Conservation (phyloP, 2,113 vertebrate genomes). For the Lophotis ruficrista region DNA sequence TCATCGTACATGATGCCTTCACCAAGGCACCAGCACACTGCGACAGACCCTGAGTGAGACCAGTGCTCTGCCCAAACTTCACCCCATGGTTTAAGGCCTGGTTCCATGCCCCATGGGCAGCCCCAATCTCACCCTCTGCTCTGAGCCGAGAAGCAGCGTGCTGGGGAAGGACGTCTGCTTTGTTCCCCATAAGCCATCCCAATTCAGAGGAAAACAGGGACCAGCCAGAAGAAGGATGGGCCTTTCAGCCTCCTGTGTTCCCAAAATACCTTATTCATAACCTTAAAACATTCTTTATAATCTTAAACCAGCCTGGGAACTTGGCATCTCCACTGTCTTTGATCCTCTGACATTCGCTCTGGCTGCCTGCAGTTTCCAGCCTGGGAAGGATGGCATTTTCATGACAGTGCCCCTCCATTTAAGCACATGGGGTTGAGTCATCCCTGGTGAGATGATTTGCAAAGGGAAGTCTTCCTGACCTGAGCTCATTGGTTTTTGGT, state of each 20-base stretch:
- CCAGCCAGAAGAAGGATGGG: not conserved
- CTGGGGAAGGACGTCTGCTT: not conserved
- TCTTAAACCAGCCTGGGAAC: not conserved
- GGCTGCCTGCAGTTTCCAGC: not conserved
- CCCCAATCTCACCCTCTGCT: not conserved
- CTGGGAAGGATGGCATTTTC: not conserved
- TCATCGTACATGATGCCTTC: accelerated
- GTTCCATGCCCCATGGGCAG: not conserved
- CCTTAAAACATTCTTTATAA: not conserved
- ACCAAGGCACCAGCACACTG: not conserved
- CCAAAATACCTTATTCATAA: not conserved
- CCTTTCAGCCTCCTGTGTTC: not conserved
- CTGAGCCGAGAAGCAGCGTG: not conserved
- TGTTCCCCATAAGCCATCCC: not conserved
- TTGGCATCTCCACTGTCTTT: not conserved
- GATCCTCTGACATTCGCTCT: not conserved
- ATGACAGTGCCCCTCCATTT: not conserved
- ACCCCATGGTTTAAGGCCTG: not conserved
- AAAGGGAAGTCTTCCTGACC: not conserved
- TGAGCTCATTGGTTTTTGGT: not conserved
- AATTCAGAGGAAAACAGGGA: not conserved
- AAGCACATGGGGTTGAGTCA: not conserved
- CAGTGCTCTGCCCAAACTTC: not conserved
- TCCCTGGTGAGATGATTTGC: not conserved
- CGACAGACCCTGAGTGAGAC: not conserved